Base-by-base conservation (phyloP, 1,140 invertebrate genomes). In the Protaetia brevitarsis region DNA sequence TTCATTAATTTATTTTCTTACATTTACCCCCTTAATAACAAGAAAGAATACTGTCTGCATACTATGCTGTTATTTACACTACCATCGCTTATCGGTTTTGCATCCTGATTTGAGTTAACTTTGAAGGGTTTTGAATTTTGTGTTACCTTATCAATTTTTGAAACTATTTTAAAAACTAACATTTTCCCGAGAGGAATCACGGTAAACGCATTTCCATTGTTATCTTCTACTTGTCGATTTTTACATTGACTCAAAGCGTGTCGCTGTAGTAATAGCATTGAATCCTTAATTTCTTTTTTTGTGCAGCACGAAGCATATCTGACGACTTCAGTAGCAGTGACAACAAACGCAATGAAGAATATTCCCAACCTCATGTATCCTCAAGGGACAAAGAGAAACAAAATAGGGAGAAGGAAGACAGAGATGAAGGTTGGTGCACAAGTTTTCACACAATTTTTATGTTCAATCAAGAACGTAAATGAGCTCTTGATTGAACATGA, bases 241-340 rank as follows among this genome's bases (percentile, higher is more conserved):
- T 34, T 6, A 11, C 31, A 11, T n/a, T 34, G 13, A 34, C 31
- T 34, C 13, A 5, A 34, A 34, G 8, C 8, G 13, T n/a, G n/a
- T n/a, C n/a, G n/a, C n/a, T n/a, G n/a, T n/a, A n/a, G n/a, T n/a
- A n/a, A n/a, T n/a, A n/a, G n/a, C n/a, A n/a, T n/a, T n/a, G n/a
- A n/a, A n/a, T 51, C 3, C 11, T 8, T 5, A 19, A 8, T 23
- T 19, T 51, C 13, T 51, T 23, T 8, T 51, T 11, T 19, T 10
- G 80, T 81, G 26, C 78, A 93, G 91, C 91, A 70, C 85, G 91
- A 72, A 93, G 90, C 81, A 92, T 91, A 79, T 93, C 92, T 66
- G 92, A 94, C 77, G 92, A 94, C 75, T 92, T 93, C 73, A 91
- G 88, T 74, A 91, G 88, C 75, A 89, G 87, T 30, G 89, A 91